These are phyloP conservation scores for Propithecus coquereli DNA, from an alignment of 2,113 vertebrate species.

Conservation along the genomic window DNA sequence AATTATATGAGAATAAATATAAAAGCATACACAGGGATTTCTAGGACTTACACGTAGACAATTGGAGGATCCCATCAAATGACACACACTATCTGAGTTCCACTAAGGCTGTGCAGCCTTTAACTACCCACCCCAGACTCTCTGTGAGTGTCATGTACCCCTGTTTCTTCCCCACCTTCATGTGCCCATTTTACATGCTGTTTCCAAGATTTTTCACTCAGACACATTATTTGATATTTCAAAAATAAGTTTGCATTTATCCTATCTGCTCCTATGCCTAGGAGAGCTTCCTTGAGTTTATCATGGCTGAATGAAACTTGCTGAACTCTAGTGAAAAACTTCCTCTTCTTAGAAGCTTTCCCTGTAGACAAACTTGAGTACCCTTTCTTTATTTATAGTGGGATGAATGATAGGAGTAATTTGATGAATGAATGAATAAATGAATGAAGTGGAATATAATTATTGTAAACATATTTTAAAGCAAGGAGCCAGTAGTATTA, in stretches of 20 bases:
- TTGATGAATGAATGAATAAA: not conserved
- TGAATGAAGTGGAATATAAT: not conserved
- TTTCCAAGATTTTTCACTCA: not conserved
- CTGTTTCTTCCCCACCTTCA: not conserved
- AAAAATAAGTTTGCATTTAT: not conserved
- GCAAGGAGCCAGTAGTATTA: not conserved
- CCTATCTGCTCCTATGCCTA: not conserved
- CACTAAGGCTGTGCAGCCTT: not conserved
- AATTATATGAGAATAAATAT: not conserved
- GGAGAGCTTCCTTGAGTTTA: not conserved
- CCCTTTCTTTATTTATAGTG: not conserved
- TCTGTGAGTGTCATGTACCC: accelerated
- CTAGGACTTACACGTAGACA: not conserved
- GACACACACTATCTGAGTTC: not conserved
- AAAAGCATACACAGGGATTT: not conserved
- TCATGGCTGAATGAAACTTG: not conserved
- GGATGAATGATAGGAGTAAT: not conserved
- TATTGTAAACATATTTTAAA: not conserved
- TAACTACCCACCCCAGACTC: accelerated
- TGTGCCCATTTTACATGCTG: accelerated
- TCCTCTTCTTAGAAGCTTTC: not conserved
- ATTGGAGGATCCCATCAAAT: too few species aligned
- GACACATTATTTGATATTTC: not conserved
- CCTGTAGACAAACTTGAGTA: not conserved
- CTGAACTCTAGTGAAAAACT: not conserved